Percentiles rank a stretch among this genome's conserved stretches.
Evolutionary conservation across 2,113 vertebrate species (phyloP).

Genomic region (Narcine bancroftii): DNA sequence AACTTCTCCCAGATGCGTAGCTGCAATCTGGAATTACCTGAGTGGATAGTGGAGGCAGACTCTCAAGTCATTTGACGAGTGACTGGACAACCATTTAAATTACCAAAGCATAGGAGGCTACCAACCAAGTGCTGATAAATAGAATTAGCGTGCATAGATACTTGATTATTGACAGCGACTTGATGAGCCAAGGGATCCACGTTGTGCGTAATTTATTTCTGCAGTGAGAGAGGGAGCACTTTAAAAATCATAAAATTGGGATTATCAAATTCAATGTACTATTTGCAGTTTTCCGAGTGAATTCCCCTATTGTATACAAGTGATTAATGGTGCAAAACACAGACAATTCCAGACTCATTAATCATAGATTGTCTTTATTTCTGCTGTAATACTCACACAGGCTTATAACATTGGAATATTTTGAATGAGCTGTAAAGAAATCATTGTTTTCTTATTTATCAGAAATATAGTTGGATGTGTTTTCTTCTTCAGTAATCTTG

Average conservation of each 20-base stretch:
- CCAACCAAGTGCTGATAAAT: too few relatives aligned
- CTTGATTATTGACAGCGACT: too few relatives aligned
- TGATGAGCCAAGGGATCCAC: too few relatives aligned
- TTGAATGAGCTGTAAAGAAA: not conserved
- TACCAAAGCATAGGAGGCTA: too few relatives aligned
- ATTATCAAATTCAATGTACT: not conserved
- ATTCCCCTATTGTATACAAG: not conserved
- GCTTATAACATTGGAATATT: not conserved
- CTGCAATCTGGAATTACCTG: too few relatives aligned
- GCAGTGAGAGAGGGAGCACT: too few relatives aligned
- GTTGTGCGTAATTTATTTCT: too few relatives aligned
- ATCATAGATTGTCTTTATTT: not conserved
- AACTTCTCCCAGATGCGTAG: too few relatives aligned
- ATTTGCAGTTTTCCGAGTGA: constrained; percentile 5
- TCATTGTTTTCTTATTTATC: not conserved
- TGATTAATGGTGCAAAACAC: constrained; percentile 1
- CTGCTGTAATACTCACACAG: not conserved
- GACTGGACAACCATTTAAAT: too few relatives aligned
- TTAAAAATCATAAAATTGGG: not conserved
- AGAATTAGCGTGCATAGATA: not conserved
- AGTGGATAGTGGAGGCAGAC: too few relatives aligned
- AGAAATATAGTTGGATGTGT: not conserved
- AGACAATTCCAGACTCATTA: not conserved
- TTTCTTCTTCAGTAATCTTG: not conserved
- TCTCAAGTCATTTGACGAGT: too few relatives aligned